A percentile compares a stretch with the other conserved stretches of the same genome.
Evolutionary conservation across 2,888 invertebrate genomes (phyloP).

Genomic region (Pyrgus malvae): DNA sequence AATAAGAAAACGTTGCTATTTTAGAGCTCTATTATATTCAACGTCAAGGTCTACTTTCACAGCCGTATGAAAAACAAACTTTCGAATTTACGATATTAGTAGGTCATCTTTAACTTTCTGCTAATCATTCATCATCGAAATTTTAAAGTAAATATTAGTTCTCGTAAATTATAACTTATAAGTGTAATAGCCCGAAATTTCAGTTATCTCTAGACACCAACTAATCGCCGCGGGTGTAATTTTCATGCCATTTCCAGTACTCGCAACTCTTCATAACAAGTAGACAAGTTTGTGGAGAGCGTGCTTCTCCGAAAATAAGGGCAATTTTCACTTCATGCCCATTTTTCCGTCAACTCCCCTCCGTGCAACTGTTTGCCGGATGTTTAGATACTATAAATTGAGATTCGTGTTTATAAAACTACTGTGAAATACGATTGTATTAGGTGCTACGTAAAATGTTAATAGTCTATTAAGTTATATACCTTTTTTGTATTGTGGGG

Average conservation of each 20-base stretch:
- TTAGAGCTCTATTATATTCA: too few species aligned
- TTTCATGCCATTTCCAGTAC: conserved; percentile 30
- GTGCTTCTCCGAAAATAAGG: conserved; percentile 47
- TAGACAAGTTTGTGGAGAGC: conserved; percentile 40
- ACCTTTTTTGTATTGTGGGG: too few species aligned
- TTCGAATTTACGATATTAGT: too few species aligned
- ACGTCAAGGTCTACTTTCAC: too few species aligned
- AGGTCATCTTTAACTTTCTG: too few species aligned
- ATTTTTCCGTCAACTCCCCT: conserved; percentile 25
- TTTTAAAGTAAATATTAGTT: too few species aligned
- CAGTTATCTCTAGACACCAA: conserved; percentile 8
- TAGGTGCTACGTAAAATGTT: too few species aligned
- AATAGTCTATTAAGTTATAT: too few species aligned
- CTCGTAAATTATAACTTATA: background rate
- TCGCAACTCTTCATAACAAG: conserved; percentile 46
- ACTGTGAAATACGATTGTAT: background rate
- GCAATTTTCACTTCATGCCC: conserved; percentile 38
- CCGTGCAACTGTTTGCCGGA: background rate
- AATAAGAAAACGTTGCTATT: too few species aligned
- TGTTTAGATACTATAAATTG: conserved; percentile 7
- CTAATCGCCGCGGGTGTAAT: conserved; percentile 27
- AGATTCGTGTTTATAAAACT: background rate
- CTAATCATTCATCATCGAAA: too few species aligned
- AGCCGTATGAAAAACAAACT: too few species aligned
- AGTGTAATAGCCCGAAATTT: background rate